phyloP scores from a whole-genome alignment of 2,113 vertebrate genomes.

The Formicarius rufipectus region DNA sequence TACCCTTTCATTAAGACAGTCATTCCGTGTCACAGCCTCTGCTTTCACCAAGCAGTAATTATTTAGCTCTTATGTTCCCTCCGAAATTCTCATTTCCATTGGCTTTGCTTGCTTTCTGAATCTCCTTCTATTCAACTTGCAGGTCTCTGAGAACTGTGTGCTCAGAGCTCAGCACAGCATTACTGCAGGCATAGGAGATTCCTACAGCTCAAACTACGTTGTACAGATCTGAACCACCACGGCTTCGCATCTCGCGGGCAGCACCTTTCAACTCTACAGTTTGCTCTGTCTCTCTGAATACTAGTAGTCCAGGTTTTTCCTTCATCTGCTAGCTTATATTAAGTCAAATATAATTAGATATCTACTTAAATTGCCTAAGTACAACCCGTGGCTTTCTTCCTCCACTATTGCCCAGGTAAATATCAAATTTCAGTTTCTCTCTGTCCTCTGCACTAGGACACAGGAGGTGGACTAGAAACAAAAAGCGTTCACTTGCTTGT shows the following conservation, averaged over 20 bases:
- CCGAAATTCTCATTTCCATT: not conserved
- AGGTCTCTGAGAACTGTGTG: not conserved
- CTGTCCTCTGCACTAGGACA: not conserved
- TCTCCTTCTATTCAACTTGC: fast-evolving
- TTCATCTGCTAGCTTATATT: not conserved
- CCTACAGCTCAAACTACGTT: not conserved
- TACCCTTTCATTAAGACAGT: not conserved
- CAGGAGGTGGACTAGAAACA: not conserved
- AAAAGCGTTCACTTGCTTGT: not conserved
- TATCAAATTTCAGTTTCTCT: not conserved
- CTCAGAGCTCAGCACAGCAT: not conserved
- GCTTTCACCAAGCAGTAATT: not conserved
- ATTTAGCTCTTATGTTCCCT: not conserved
- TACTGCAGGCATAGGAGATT: not conserved
- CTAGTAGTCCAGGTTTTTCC: not conserved
- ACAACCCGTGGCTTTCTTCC: not conserved
- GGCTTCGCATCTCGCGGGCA: not conserved
- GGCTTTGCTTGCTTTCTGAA: not conserved
- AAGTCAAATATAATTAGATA: not conserved
- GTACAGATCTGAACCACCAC: not conserved
- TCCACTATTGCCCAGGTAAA: not conserved
- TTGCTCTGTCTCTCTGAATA: not conserved
- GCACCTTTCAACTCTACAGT: not conserved
- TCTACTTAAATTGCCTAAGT: not conserved
- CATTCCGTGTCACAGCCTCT: not conserved